Conservation (phyloP, 1,140 invertebrate genomes). For the Atta colombica region DNA sequence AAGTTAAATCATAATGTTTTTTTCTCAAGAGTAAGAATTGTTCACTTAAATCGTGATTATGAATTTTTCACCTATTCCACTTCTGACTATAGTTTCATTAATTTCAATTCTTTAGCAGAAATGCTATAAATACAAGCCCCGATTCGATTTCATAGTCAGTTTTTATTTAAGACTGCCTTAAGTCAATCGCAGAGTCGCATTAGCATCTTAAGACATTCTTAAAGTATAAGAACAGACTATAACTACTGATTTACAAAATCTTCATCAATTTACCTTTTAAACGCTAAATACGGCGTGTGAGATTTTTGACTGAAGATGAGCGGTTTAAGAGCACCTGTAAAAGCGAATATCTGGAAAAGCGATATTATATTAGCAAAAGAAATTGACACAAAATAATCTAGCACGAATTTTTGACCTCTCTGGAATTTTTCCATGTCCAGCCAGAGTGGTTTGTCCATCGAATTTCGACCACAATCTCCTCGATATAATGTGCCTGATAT, state of each 20-base stretch:
- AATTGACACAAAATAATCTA: conserved; percentile 88
- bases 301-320: conserved; percentile 89
- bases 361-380: conserved; percentile 89
- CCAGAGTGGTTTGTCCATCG: conserved; percentile 76
- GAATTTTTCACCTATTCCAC: too few relatives aligned
- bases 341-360: conserved; percentile 88
- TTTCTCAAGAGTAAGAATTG: too few relatives aligned
- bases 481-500: not conserved
- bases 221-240: too few relatives aligned
- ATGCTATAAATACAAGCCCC: not conserved
- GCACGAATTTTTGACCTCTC: conserved; percentile 90
- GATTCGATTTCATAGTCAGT: too few relatives aligned
- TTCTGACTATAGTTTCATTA: too few relatives aligned
- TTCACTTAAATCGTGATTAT: too few relatives aligned
- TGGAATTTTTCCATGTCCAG: conserved; percentile 81
- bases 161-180: too few relatives aligned
- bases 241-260: too few relatives aligned
- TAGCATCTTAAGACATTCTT: too few relatives aligned
- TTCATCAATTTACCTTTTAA: conserved; percentile 87
- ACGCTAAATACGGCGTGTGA: conserved; percentile 88
- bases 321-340: conserved; percentile 89
- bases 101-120: not conserved
- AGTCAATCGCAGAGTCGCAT: too few relatives aligned
- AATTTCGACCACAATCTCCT: conserved; percentile 31
- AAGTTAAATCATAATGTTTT: too few relatives aligned